phyloP scores from a whole-genome alignment of 1,140 invertebrate genomes.

The Papilio polytes region DNA sequence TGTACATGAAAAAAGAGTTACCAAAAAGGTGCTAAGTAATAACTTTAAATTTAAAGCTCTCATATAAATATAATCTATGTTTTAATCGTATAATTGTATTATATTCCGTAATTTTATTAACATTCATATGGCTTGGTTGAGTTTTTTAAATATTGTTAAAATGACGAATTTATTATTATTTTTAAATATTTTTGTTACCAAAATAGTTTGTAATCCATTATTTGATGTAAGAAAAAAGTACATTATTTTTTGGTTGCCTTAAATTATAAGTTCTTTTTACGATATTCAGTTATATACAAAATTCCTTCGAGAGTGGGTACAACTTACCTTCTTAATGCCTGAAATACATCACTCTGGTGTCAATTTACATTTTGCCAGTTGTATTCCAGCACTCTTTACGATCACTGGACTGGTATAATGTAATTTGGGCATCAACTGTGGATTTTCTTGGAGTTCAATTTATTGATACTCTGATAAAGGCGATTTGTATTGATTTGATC shows the following conservation, averaged over 20 bases:
- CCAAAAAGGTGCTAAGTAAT: conserved; percentile 22
- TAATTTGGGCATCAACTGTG: not conserved
- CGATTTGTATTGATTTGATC: not conserved
- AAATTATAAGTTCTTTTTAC: not conserved
- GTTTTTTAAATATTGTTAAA: not conserved
- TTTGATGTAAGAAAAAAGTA: not conserved
- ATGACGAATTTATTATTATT: not conserved
- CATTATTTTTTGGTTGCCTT: not conserved
- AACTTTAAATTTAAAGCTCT: conserved; percentile 1
- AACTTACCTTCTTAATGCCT: not conserved
- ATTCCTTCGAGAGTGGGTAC: not conserved
- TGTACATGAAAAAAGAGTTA: conserved; percentile 8
- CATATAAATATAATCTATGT: conserved; percentile 8
- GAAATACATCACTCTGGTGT: no score
- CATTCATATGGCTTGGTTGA: not conserved
- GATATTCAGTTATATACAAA: not conserved
- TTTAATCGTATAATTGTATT: not conserved
- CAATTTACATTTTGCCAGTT: no score
- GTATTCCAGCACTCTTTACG: no score
- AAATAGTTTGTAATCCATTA: not conserved
- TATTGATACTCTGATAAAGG: not conserved
- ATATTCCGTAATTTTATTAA: not conserved
- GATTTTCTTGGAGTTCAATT: not conserved
- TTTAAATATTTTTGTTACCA: conserved; percentile 22
- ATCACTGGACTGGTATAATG: not conserved